Conservation (phyloP, 1,140 invertebrate genomes). For the Fopius arisanus region DNA sequence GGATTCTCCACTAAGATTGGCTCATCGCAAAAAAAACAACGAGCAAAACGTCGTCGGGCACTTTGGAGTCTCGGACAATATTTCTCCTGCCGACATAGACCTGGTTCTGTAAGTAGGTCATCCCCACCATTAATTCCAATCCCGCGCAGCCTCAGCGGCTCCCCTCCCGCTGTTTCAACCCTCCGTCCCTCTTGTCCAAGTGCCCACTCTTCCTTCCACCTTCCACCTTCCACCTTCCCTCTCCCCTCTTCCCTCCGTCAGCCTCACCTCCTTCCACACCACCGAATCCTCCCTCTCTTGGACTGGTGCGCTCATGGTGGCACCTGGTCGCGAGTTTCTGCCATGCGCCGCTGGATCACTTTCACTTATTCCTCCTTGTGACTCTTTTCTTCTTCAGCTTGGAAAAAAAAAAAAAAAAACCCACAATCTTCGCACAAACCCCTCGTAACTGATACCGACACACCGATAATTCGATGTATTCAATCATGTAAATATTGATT, state of each 20-base stretch:
- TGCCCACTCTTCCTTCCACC: conserved; percentile 52
- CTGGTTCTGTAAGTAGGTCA: conserved; percentile 75
- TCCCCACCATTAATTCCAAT: conserved; percentile 61
- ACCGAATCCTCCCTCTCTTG: conserved; percentile 69
- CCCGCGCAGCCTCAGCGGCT: conserved; percentile 54
- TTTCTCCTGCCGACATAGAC: conserved; percentile 64
- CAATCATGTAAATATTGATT: too few species aligned
- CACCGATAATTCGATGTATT: too few species aligned
- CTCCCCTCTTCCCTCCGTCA: conserved; percentile 50
- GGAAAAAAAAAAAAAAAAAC: background rate
- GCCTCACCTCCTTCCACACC: conserved; percentile 57
- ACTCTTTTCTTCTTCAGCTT: background rate
- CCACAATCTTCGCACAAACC: background rate
- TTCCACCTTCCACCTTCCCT: conserved; percentile 49
- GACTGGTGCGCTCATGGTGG: conserved; percentile 66
- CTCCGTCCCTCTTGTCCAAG: too few species aligned
- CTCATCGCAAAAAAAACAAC: background rate
- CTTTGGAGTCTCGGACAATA: conserved; percentile 52
- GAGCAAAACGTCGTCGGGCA: background rate
- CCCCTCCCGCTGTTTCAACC: conserved; percentile 47
- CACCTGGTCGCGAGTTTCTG: conserved; percentile 61
- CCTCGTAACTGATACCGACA: too few species aligned
- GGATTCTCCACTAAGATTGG: background rate
- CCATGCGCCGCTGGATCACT: conserved; percentile 58
- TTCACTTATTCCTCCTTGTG: conserved; percentile 57